Base-by-base conservation (phyloP, 1,140 invertebrate genomes). In the Cydia amplana region DNA sequence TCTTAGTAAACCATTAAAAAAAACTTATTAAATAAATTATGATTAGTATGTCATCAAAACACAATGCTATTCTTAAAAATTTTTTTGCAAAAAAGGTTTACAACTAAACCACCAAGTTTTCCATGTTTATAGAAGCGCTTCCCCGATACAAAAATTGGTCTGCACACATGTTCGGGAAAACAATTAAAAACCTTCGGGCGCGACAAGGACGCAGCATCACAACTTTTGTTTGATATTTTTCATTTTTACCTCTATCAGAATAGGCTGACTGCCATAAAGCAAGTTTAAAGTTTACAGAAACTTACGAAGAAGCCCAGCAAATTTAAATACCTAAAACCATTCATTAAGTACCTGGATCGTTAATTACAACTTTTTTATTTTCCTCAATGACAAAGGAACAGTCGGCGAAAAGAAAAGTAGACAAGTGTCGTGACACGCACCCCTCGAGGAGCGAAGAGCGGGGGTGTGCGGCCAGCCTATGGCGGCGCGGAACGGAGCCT, bases 331-430 rank as follows among this genome's bases (percentile, higher is more conserved):
- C 81, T 88, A 86, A 77, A 81, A 84, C 76, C 84, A 90, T 90
- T 93, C 85, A 88, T 91, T 91, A 87, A 86, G 82, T 88, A 91
- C 87, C 90, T 91, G 89, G 88, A 87, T 90, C 89, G 91, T 93
- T 93, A 93, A 93, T 93, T 93, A 91, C 85, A 89, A 91, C 87
- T 87, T 93, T 93, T 93, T 93, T 93, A 93, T 93, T 93, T 92
- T 91, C 87, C 88, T 91, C 90, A 93, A 91, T 91, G 91, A 93
- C 91, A 93, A 93, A 93, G 91, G 88, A 91, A 91, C 89, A 91
- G 87, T 91, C 88, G 87, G 90, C 89, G 90, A 91, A 93, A 93
- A 93, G 91, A 93, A 93, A 93, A 93, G 90, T 92, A 91, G 91
- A 90, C 90, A 87, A 91, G 90, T 91, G 90, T 91, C 90, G 89